Evolutionary conservation across 1,140 invertebrate genomes (phyloP).

Genomic region (Saccostrea echinata): DNA sequence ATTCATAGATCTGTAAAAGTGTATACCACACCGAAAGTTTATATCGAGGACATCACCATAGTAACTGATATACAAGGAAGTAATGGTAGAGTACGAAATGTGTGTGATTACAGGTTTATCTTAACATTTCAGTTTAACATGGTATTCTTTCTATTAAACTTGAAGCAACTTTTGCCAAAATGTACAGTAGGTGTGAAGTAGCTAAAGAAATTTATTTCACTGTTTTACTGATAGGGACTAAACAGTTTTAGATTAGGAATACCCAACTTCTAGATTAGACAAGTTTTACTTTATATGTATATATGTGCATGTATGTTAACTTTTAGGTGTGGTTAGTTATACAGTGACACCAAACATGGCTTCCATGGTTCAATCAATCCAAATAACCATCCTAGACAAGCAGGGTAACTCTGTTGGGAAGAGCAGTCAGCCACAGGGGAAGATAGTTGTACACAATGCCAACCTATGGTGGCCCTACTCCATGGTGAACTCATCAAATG

Average conservation of each 20-base stretch:
- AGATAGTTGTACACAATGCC: constrained; percentile 84
- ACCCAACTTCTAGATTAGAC: too few species aligned
- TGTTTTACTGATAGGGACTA: too few species aligned
- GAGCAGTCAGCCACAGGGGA: constrained; percentile 46
- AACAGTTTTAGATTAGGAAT: too few species aligned
- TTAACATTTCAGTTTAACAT: too few species aligned
- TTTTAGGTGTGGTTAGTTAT: constrained; percentile 69
- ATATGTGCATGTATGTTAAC: too few species aligned
- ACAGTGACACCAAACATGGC: constrained; percentile 49
- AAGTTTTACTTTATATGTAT: too few species aligned
- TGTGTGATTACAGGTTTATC: too few species aligned
- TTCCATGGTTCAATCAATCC: background rate
- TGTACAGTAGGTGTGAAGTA: too few species aligned
- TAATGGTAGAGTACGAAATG: constrained; percentile 55
- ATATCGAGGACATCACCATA: constrained; percentile 92
- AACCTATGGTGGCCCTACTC: constrained; percentile 96
- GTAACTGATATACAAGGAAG: constrained; percentile 81
- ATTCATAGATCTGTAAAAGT: constrained; percentile 95
- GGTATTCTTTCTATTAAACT: too few species aligned
- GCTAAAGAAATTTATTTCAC: too few species aligned
- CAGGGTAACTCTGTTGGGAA: constrained; percentile 59
- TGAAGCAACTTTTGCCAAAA: too few species aligned
- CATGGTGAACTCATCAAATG: constrained; percentile 84
- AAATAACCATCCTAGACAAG: constrained; percentile 65
- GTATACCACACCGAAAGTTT: constrained; percentile 91